A percentile compares a stretch with the other conserved stretches of the same genome.
These are phyloP conservation scores for Cremastinae sp. DNA, from an alignment of 2,888 invertebrate genomes.

Conservation along the genomic window DNA sequence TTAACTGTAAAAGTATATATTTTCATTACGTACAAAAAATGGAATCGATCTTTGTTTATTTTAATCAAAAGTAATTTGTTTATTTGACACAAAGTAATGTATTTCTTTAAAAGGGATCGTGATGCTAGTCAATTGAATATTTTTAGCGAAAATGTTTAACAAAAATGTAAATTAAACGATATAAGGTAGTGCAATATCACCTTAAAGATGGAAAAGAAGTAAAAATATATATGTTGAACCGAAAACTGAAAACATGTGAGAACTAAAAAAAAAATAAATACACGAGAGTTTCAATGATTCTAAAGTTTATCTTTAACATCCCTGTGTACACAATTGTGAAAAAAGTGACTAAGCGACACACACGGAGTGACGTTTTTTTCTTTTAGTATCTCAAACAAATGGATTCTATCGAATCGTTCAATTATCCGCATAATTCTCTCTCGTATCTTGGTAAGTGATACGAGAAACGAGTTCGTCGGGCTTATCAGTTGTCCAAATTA, in stretches of 20 bases:
- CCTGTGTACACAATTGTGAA: constrained; percentile 22
- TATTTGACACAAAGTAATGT: too few species aligned
- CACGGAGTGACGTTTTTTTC: constrained; percentile 17
- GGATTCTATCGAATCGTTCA: constrained; percentile 35
- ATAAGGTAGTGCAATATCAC: too few species aligned
- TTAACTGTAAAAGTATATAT: too few species aligned
- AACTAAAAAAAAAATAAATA: neutral
- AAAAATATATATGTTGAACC: too few species aligned
- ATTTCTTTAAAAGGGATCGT: too few species aligned
- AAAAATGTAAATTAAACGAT: too few species aligned
- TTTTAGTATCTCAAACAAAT: constrained; percentile 3
- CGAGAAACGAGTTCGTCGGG: neutral
- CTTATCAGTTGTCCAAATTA: constrained; percentile 39
- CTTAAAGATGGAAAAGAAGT: too few species aligned
- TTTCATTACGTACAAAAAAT: too few species aligned
- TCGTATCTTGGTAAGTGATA: neutral
- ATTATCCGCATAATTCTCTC: constrained; percentile 14
- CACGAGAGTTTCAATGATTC: constrained; percentile 24
- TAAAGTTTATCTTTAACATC: constrained; percentile 7
- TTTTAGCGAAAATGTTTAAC: too few species aligned
- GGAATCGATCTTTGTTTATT: too few species aligned
- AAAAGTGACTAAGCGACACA: constrained; percentile 11
- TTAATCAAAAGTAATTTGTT: too few species aligned
- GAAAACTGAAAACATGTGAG: neutral
- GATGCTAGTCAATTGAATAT: too few species aligned